Base-by-base conservation (phyloP, 2,888 invertebrate genomes). In the Strigamia maritima region DNA sequence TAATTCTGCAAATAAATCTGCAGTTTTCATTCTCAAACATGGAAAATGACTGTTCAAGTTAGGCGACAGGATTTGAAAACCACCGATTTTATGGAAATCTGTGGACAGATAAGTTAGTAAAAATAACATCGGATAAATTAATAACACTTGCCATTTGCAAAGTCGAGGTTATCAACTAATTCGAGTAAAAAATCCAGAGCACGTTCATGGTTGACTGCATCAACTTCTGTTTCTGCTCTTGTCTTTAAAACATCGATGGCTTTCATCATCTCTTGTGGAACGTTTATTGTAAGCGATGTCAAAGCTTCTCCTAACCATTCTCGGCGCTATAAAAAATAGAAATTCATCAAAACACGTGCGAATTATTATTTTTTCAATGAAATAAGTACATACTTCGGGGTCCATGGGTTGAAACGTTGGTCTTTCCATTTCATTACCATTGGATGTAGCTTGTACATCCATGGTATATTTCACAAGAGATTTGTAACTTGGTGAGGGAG, bases 51-150 rank as follows among this genome's bases (percentile, higher is more conserved):
- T 90, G 81, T 90, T 88, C 35, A 93, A 87, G 83, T 93, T 91
- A 0, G 90, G 87, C 0, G 90, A 88, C 79, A 95, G 89, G n/a
- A 93, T 88, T 0, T 89, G 87, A 82, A 93, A 93, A 0, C 95
- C 95, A 6, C 93, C 94, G 83, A 95, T 89, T 87, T 94, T 94
- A 84, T 91, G 91, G 84, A 94, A 94, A 87, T 94, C 93, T 92
- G 86, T 0, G 83, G 81, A 40, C 40, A 2, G 16, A 40, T 6
- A 40, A 7, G 10, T 6, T 2, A 40, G 10, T 40, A 14, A 7
- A 40, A 12, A n/a, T n/a, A 31, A 31, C 31, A n/a, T 70, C 14
- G 70, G 3, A 70, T 7, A 70, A 4, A 28, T 8, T 2, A 10
- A 78, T 80, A n/a, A n/a, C 24, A 60, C 85, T 85, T 84, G 92